phyloP scores from a whole-genome alignment of 1,140 invertebrate species.

The Saccostrea glomerata region DNA sequence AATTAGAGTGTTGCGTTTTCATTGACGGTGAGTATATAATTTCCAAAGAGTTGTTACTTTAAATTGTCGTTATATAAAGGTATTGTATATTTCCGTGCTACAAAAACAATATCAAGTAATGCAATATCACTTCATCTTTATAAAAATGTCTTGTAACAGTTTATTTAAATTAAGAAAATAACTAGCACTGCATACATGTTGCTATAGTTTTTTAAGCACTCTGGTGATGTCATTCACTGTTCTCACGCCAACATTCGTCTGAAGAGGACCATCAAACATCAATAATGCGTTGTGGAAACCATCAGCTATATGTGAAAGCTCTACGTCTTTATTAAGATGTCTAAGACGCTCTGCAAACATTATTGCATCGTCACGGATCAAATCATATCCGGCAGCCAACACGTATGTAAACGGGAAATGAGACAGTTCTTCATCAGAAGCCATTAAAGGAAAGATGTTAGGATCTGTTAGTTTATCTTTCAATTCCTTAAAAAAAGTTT shows the following conservation, averaged over 20 bases:
- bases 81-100: no score
- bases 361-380: slow-evolving; percentile 69
- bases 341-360: slow-evolving; percentile 66
- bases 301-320: slow-evolving; percentile 56
- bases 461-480: slow-evolving; percentile 62
- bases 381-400: slow-evolving; percentile 67
- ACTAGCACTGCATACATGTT: not conserved
- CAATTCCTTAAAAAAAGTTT: slow-evolving; percentile 58
- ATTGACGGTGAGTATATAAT: no score
- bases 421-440: slow-evolving; percentile 58
- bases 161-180: no score
- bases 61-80: no score
- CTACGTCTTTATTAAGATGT: slow-evolving; percentile 55
- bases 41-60: no score
- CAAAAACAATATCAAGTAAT: no score
- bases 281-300: slow-evolving; percentile 64
- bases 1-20: no score
- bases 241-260: slow-evolving; percentile 57
- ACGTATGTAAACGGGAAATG: slow-evolving; percentile 64
- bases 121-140: no score
- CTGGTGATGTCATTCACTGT: slow-evolving; percentile 59
- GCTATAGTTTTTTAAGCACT: slow-evolving; percentile 36
- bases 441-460: slow-evolving; percentile 63
- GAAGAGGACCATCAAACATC: slow-evolving; percentile 63
- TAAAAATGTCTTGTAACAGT: no score